phyloP scores from a whole-genome alignment of 2,797 vertebrate species.

The Lutjanus argentimaculatus region DNA sequence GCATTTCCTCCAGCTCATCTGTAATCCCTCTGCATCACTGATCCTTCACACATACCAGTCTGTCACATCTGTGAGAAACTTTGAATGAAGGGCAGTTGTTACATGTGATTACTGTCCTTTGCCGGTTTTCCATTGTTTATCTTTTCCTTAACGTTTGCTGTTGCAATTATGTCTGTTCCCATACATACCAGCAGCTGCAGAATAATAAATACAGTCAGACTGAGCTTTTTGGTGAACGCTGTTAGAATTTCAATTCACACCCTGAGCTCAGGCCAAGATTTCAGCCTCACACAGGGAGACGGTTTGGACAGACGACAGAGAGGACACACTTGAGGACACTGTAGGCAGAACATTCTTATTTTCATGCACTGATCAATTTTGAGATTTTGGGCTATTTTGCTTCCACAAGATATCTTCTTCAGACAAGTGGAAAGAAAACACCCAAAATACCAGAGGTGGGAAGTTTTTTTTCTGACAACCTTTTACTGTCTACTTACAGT shows the following conservation, averaged over 20 bases:
- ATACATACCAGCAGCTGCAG: conserved; percentile 52
- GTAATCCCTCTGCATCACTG: conserved; percentile 24
- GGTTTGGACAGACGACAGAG: conserved; percentile 19
- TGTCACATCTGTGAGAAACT: conserved; percentile 56
- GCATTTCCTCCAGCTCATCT: conserved; percentile 38
- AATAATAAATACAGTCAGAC: conserved; percentile 62
- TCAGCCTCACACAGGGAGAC: conserved; percentile 16
- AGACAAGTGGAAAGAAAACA: no score
- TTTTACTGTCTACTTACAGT: no score
- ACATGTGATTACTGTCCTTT: conserved; percentile 49
- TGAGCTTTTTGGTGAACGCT: conserved; percentile 40
- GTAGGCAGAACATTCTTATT: no score
- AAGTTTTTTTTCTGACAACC: no score
- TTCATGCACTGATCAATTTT: no score
- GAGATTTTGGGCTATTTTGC: no score
- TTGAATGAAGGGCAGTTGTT: conserved; percentile 30
- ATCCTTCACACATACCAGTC: conserved; percentile 40
- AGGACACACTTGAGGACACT: not conserved
- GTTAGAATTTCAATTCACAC: conserved; percentile 63
- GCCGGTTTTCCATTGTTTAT: conserved; percentile 63
- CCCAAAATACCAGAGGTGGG: no score
- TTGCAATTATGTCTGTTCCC: conserved; percentile 71
- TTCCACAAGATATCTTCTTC: no score
- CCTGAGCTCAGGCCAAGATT: conserved; percentile 41
- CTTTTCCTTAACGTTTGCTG: conserved; percentile 50